Evolutionary conservation across 2,888 invertebrate genomes (phyloP).

Genomic region (Plemyria rubiginata): DNA sequence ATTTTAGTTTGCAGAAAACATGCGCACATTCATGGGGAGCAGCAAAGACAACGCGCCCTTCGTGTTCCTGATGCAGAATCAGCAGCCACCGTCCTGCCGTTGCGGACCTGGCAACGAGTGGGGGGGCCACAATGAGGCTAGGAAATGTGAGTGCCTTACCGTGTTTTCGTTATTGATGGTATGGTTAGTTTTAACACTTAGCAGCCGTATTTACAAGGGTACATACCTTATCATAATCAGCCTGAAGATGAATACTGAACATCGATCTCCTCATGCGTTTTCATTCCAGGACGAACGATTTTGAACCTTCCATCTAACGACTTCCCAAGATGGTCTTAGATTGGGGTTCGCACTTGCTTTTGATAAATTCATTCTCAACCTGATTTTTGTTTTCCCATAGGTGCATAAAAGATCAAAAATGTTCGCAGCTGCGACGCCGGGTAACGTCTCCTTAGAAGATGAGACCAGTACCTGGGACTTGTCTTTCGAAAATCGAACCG

Average conservation of each 20-base stretch:
- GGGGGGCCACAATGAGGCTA: conserved; percentile 53
- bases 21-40: conserved; percentile 67
- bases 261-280: too few species aligned
- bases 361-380: background rate
- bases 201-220: too few species aligned
- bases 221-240: too few species aligned
- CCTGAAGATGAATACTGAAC: too few species aligned
- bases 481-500: conserved; percentile 63
- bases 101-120: conserved; percentile 65
- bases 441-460: conserved; percentile 53
- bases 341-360: too few species aligned
- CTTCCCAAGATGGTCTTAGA: too few species aligned
- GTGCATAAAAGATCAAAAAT: conserved; percentile 77
- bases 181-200: too few species aligned
- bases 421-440: conserved; percentile 73
- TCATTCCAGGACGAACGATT: too few species aligned
- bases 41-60: conserved; percentile 61
- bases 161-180: too few species aligned
- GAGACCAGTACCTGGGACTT: conserved; percentile 55
- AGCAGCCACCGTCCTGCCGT: conserved; percentile 61
- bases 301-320: too few species aligned
- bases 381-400: conserved; percentile 55
- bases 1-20: conserved; percentile 61
- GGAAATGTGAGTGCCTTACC: conserved; percentile 60
- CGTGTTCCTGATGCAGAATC: conserved; percentile 65